phyloP scores from a whole-genome alignment of 2,797 vertebrate genomes.

The Lagodon rhomboides region DNA sequence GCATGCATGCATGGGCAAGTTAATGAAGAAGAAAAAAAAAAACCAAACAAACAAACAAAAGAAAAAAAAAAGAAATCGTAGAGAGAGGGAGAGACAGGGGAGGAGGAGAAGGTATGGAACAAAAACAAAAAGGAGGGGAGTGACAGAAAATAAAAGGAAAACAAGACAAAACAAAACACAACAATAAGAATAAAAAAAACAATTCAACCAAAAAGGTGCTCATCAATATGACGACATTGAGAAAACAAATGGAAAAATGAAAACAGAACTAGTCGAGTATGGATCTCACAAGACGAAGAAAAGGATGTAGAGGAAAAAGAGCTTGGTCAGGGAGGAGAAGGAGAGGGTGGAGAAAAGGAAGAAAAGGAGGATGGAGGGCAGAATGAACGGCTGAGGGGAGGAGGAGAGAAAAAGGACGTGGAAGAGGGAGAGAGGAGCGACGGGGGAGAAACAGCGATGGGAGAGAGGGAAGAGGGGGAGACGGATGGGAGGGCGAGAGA shows the following conservation, averaged over 20 bases:
- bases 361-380: conserved; percentile 89
- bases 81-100: conserved; percentile 78
- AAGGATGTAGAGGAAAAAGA: conserved; percentile 93
- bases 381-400: conserved; percentile 86
- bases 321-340: conserved; percentile 89
- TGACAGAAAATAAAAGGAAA: conserved; percentile 55
- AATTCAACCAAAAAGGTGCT: conserved; percentile 84
- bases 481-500: conserved; percentile 52
- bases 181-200: conserved; percentile 79
- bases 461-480: conserved; percentile 34
- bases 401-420: conserved; percentile 52
- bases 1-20: conserved; percentile 91
- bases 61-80: conserved; percentile 67
- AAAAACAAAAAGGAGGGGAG: conserved; percentile 30
- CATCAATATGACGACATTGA: conserved; percentile 80
- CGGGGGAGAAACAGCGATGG: conserved; percentile 10
- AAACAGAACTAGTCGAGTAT: conserved; percentile 63
- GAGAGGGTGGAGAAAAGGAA: conserved; percentile 91
- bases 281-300: conserved; percentile 92
- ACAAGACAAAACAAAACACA: conserved; percentile 75
- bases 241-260: conserved; percentile 60
- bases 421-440: conserved; percentile 63
- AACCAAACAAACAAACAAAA: conserved; percentile 70
- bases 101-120: conserved; percentile 66
- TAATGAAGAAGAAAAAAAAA: conserved; percentile 83